A percentile compares a stretch with the other conserved stretches of the same genome.
Evolutionary conservation across 2,113 vertebrate genomes (phyloP).

Genomic region (Isichthys henryi): DNA sequence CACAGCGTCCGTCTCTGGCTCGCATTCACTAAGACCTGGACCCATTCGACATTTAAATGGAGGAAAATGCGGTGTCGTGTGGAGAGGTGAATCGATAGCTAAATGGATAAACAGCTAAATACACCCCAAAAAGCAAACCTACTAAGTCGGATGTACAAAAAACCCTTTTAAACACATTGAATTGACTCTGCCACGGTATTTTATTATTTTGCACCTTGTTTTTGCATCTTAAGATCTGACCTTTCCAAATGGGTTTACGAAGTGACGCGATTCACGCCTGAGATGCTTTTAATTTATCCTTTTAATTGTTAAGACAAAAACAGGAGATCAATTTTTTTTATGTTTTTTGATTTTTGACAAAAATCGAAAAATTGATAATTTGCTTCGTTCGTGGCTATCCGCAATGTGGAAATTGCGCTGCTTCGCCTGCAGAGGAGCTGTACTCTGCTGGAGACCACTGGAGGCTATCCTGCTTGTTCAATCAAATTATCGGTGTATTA

Average conservation of each 20-base stretch:
- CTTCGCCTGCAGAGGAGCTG: background rate
- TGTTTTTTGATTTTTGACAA: background rate
- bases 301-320: background rate
- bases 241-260: background rate
- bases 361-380: background rate
- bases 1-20: background rate
- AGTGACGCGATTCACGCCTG: background rate
- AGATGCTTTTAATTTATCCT: background rate
- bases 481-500: conserved; percentile 26
- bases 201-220: background rate
- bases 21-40: background rate
- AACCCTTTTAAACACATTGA: background rate
- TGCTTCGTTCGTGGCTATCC: background rate
- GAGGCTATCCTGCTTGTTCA: background rate
- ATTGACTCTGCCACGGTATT: background rate
- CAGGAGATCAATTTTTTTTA: background rate
- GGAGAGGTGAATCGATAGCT: conserved; percentile 4
- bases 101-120: conserved; percentile 17
- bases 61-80: background rate
- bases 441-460: background rate
- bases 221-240: background rate
- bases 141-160: background rate
- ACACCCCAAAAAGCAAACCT: conserved; percentile 12
- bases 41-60: conserved; percentile 3
- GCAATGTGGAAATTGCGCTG: background rate